Conservation (phyloP, 2,113 vertebrate genomes). For the Microtus montanus region DNA sequence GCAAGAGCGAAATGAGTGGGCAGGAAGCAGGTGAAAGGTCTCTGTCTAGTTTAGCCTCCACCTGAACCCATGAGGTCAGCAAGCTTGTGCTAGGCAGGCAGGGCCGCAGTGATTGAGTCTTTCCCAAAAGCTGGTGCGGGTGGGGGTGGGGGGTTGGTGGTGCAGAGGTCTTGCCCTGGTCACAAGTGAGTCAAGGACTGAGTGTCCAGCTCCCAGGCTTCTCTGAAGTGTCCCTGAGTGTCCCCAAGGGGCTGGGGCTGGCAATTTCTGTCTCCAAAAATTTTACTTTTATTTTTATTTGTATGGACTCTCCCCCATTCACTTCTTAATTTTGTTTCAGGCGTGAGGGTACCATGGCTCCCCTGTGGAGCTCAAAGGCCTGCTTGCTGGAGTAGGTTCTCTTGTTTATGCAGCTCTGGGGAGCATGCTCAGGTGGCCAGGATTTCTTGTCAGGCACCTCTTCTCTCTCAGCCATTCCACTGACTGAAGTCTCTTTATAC, state of each 20-base stretch:
- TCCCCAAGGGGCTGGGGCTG: too few relatives aligned
- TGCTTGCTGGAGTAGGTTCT: too few relatives aligned
- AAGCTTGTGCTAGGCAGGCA: neutral
- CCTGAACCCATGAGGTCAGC: constrained; percentile 43
- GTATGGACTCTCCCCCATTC: too few relatives aligned
- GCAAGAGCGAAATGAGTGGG: neutral
- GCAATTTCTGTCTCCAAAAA: neutral
- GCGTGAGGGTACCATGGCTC: neutral
- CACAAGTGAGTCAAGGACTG: constrained; percentile 1
- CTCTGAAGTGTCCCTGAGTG: neutral
- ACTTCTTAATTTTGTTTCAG: neutral
- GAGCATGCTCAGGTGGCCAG: neutral
- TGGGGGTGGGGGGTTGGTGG: too few relatives aligned
- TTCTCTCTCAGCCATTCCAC: neutral
- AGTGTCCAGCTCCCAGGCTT: neutral
- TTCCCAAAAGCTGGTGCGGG: neutral
- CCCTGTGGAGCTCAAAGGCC: neutral
- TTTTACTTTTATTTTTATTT: neutral
- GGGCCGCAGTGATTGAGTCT: neutral
- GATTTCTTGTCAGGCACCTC: too few relatives aligned
- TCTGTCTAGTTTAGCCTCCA: neutral
- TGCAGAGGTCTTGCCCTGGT: neutral
- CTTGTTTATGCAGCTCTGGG: neutral
- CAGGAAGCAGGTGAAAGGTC: constrained; percentile 71
- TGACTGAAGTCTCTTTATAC: neutral